Evolutionary conservation across 2,888 invertebrate genomes (phyloP).

Genomic region (Labia minor): DNA sequence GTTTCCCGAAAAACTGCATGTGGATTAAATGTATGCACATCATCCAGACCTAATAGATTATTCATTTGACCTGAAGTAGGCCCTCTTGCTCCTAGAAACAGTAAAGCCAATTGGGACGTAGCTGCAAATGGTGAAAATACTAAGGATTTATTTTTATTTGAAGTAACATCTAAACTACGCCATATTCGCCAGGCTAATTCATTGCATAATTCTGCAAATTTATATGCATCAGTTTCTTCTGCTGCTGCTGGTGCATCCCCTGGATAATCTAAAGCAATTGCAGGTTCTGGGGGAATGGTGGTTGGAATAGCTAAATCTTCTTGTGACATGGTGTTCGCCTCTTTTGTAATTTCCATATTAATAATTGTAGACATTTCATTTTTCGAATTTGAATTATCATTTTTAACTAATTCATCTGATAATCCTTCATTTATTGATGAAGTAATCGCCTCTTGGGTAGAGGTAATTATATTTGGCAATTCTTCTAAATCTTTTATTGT

Average conservation of each 20-base stretch:
- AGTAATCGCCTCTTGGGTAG: neutral
- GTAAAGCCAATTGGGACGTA: conserved; percentile 79
- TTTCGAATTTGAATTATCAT: neutral
- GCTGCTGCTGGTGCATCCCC: conserved; percentile 58
- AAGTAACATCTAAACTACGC: conserved; percentile 62
- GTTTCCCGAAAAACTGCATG: conserved; percentile 78
- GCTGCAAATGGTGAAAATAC: conserved; percentile 75
- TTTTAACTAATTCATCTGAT: no score
- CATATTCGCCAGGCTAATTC: conserved; percentile 76
- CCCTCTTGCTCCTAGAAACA: conserved; percentile 76
- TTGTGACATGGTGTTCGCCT: neutral
- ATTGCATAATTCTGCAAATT: conserved; percentile 70
- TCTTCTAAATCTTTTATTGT: neutral
- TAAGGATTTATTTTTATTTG: conserved; percentile 53
- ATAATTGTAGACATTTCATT: neutral
- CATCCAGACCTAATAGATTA: conserved; percentile 69
- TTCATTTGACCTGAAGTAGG: conserved; percentile 85
- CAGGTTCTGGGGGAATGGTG: conserved; percentile 20
- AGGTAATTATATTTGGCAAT: neutral
- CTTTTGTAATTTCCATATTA: neutral
- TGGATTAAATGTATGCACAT: conserved; percentile 82
- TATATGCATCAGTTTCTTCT: conserved; percentile 62
- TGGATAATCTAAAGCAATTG: conserved; percentile 26
- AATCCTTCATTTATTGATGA: no score
- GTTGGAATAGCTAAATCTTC: neutral